Evolutionary conservation across 2,888 invertebrate species (phyloP).

Genomic region (Nemotelus nigrinus): DNA sequence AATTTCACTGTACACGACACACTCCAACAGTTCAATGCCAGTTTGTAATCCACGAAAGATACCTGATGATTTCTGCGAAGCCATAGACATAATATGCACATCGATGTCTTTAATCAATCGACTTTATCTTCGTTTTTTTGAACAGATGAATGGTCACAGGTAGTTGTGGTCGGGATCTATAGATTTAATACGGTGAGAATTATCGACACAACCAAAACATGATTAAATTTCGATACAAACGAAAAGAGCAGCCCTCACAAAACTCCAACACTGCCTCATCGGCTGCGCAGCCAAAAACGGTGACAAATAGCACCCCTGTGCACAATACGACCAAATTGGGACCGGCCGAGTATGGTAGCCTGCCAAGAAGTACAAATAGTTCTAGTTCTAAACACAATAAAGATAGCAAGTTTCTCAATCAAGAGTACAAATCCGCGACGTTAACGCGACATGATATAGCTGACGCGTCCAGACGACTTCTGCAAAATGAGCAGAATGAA

Average conservation of each 20-base stretch:
- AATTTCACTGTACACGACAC: neutral
- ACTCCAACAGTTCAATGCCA: constrained; percentile 38
- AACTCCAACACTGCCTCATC: constrained; percentile 8
- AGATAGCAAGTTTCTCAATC: constrained; percentile 18
- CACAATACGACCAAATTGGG: constrained; percentile 11
- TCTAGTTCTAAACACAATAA: constrained; percentile 40
- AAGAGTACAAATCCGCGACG: constrained; percentile 46
- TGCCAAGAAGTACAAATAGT: constrained; percentile 46
- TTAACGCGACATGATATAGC: constrained; percentile 32
- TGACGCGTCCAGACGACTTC: neutral
- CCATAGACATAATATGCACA: no score
- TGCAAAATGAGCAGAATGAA: constrained; percentile 58
- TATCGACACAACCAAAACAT: constrained; percentile 59
- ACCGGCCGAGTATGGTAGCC: constrained; percentile 44
- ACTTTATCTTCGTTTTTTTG: constrained; percentile 20
- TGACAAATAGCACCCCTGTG: constrained; percentile 16
- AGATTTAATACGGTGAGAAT: constrained; percentile 6
- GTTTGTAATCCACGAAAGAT: constrained; percentile 37
- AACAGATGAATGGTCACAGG: constrained; percentile 26
- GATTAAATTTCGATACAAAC: constrained; percentile 75
- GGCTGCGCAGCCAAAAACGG: neutral
- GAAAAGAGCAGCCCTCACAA: constrained; percentile 64
- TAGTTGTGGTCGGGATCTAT: constrained; percentile 10
- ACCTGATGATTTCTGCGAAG: neutral
- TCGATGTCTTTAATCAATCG: neutral